phyloP scores from a whole-genome alignment of 2,797 vertebrate species.

The Pteronotus mesoamericanus region DNA sequence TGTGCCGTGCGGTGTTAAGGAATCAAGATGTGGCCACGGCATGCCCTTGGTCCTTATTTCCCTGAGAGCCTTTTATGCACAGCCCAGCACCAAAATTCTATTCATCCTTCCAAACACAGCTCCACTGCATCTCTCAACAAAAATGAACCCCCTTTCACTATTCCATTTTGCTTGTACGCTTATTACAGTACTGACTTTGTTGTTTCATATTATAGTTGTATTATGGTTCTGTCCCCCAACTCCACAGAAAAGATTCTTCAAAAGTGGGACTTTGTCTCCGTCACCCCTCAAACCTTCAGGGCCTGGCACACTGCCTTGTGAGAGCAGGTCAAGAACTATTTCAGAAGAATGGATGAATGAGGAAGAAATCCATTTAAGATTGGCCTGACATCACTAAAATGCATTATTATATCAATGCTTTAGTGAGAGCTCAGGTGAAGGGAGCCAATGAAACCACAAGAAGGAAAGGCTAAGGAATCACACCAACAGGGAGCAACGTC shows the following conservation, averaged over 20 bases:
- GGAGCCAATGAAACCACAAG: not conserved
- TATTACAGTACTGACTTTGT: not conserved
- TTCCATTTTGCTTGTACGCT: not conserved
- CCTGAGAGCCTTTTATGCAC: not conserved
- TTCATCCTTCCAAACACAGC: not conserved
- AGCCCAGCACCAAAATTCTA: not conserved
- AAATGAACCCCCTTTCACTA: not conserved
- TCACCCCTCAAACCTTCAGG: not conserved
- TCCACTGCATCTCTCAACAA: not conserved
- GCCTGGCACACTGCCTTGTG: not conserved
- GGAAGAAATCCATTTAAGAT: not conserved
- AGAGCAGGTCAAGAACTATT: not conserved
- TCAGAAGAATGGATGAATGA: not conserved
- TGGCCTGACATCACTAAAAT: not conserved
- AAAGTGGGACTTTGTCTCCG: not conserved
- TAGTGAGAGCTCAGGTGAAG: not conserved
- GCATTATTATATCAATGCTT: not conserved
- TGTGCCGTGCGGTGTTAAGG: not conserved
- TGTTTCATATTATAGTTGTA: not conserved
- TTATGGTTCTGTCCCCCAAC: not conserved
- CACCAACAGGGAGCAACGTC: too few species aligned
- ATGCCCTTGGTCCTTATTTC: not conserved
- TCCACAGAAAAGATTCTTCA: not conserved
- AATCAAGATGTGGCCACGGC: fast-evolving
- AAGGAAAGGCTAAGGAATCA: not conserved